Evolutionary conservation across 2,113 vertebrate genomes (phyloP).

Genomic region (Lepisosteus osseus): DNA sequence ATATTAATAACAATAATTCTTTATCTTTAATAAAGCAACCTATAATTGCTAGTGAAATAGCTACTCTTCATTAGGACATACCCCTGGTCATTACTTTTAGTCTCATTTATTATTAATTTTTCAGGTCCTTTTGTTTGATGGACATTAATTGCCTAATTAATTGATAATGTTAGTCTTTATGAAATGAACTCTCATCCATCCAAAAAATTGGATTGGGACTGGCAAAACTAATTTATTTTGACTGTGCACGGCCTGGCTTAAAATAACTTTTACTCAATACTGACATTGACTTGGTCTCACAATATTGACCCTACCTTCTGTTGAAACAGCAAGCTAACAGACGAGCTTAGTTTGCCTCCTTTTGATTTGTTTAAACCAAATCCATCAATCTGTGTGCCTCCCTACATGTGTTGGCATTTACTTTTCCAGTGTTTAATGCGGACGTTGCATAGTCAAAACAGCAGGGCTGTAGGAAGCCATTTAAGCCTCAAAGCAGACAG

Average conservation of each 20-base stretch:
- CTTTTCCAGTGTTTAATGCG: too few species aligned
- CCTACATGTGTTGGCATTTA: too few species aligned
- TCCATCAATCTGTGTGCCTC: neutral
- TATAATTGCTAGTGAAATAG: too few species aligned
- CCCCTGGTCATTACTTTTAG: too few species aligned
- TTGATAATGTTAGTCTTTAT: constrained; percentile 1
- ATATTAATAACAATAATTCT: too few species aligned
- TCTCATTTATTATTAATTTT: neutral
- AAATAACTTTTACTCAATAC: neutral
- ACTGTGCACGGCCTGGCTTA: neutral
- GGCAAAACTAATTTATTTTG: too few species aligned
- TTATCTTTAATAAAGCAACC: too few species aligned
- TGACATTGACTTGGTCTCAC: neutral
- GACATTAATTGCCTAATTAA: constrained; percentile 2
- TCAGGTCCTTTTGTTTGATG: neutral
- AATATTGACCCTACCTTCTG: too few species aligned
- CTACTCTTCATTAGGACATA: too few species aligned
- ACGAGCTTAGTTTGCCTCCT: neutral
- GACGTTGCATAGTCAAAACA: too few species aligned
- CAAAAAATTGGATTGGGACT: neutral
- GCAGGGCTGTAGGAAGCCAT: too few species aligned
- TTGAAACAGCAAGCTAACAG: neutral
- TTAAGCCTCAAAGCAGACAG: too few species aligned
- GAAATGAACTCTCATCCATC: constrained; percentile 1
- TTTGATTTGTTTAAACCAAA: neutral